Evolutionary conservation across 2,888 invertebrate species (phyloP).

Genomic region (Sinhomidia bicolor): DNA sequence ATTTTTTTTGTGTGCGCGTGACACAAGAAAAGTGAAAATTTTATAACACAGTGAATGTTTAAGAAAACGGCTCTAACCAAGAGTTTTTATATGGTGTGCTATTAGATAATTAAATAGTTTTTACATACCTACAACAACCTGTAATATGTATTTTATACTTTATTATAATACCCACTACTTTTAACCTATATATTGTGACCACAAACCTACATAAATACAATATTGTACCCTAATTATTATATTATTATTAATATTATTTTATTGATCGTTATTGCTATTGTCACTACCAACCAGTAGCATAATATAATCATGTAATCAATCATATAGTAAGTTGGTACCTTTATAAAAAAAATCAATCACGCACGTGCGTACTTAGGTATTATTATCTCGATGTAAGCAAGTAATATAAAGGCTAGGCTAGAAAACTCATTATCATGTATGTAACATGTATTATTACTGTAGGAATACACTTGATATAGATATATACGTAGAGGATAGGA

Average conservation of each 20-base stretch:
- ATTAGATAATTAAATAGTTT: constrained; percentile 58
- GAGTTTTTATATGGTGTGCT: constrained; percentile 71
- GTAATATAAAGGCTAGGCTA: background rate
- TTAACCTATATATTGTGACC: background rate
- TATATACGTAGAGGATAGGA: too few relatives aligned
- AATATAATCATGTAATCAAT: too few relatives aligned
- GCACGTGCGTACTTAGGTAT: background rate
- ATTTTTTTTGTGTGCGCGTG: constrained; percentile 7
- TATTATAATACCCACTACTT: background rate
- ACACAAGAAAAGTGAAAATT: background rate
- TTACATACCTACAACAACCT: background rate
- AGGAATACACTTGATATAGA: too few relatives aligned
- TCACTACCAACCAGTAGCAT: constrained; percentile 65
- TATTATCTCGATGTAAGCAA: too few relatives aligned
- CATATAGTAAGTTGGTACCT: constrained; percentile 59
- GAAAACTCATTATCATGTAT: background rate
- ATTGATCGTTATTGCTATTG: constrained; percentile 39
- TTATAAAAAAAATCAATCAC: constrained; percentile 22
- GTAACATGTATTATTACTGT: too few relatives aligned
- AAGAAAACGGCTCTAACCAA: constrained; percentile 37
- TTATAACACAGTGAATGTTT: background rate
- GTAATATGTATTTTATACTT: constrained; percentile 28
- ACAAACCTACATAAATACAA: background rate
- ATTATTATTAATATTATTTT: constrained; percentile 16
- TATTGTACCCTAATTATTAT: background rate